Evolutionary conservation across 2,888 invertebrate genomes (phyloP), one percentile per base, ranked within the genome.

Genomic region (Apoda limacodes): DNA sequence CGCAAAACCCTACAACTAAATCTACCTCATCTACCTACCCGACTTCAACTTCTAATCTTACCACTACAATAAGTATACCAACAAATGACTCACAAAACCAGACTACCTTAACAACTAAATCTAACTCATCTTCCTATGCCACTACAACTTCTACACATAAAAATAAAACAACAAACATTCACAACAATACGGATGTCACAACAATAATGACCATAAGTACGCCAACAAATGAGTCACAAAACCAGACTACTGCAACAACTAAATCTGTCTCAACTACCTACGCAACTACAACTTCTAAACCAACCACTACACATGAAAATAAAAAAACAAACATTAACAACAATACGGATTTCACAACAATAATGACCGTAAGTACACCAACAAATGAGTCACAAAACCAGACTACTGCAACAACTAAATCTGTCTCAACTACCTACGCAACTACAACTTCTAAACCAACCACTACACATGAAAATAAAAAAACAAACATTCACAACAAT

Each of bases 221-320:
- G 9, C 14, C 29, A 27, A 13, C 22, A 14, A 22, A 9, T 27
- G 12, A 4, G 19, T 25, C n/a, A 26, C 28, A 20, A 23, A 21
- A 17, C 12, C 9, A 6, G n/a, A 21, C 29, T 2, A 28, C 35
- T 13, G 34, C 34, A 13, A 32, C 31, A 34, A 31, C 34, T n/a
- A 30, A 34, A 28, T 36, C 32, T 34, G 39, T 26, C 4, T 35
- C 40, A 17, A 28, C 34, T 5, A 32, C 24, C 11, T 30, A 30
- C 13, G 22, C 27, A 7, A 14, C 33, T 9, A 26, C 28, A 19
- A 32, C 36, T 7, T 33, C 34, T 9, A 30, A 24, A 17, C 30
- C 28, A 11, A 30, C n/a, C 13, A 9, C 34, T 13, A 21, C 6
- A 9, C 21, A 26, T 25, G 27, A 25, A 14, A 30, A 29, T n/a